A percentile compares a stretch with the other conserved stretches of the same genome.
These are phyloP conservation scores for Bubo bubo DNA, from an alignment of 2,113 vertebrate species.

Conservation along the genomic window DNA sequence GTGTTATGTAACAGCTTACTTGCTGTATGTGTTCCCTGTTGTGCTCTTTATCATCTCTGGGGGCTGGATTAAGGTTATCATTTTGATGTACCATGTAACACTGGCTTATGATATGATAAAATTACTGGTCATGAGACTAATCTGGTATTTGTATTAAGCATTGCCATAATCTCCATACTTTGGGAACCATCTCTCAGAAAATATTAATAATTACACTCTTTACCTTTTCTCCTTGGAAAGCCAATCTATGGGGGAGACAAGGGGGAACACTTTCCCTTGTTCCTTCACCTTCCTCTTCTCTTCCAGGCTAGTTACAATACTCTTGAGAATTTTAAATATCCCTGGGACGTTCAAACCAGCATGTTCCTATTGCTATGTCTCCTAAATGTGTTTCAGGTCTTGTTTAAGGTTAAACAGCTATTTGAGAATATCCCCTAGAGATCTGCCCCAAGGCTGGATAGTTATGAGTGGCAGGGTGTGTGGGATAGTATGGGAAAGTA, in stretches of 20 bases:
- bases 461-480: too few species aligned
- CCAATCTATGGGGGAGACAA: not conserved
- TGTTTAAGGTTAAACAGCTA: not conserved
- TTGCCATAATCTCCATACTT: not conserved
- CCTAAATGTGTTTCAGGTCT: not conserved
- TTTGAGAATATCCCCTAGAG: not conserved
- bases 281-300: not conserved
- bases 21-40: not conserved
- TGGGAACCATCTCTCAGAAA: not conserved
- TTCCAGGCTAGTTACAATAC: not conserved
- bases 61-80: not conserved
- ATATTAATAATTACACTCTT: not conserved
- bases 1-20: not conserved
- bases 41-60: not conserved
- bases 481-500: too few species aligned
- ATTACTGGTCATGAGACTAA: not conserved
- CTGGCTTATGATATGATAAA: not conserved
- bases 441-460: not conserved
- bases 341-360: not conserved
- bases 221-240: not conserved
- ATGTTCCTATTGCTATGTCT: not conserved
- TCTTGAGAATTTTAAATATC: not conserved
- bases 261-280: not conserved
- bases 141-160: not conserved
- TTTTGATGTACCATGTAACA: not conserved